Percentiles rank a stretch among this genome's conserved stretches.
These are phyloP conservation scores for Carlito syrichta DNA, from an alignment of 2,113 vertebrate species.

Conservation along the genomic window DNA sequence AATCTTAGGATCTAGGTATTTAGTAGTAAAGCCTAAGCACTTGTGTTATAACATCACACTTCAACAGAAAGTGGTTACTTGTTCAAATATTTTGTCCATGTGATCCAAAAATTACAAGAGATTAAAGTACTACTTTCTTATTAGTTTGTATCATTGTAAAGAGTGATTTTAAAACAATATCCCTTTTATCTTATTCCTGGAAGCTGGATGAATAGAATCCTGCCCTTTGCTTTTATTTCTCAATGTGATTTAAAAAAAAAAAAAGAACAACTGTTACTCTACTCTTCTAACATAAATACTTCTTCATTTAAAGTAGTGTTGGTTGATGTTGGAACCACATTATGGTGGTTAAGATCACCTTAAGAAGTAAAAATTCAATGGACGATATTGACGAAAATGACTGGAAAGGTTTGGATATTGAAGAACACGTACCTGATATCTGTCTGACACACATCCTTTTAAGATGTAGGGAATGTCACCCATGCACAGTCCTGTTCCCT, in stretches of 20 bases:
- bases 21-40: not conserved
- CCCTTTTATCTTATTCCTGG: not conserved
- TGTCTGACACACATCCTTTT: conserved; percentile 44
- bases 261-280: not conserved
- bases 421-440: conserved; percentile 47
- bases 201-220: not conserved
- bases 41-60: not conserved
- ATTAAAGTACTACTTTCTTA: not conserved
- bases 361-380: not conserved
- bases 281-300: not conserved
- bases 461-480: conserved; percentile 45
- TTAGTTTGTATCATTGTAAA: conserved; percentile 62
- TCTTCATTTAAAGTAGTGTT: not conserved
- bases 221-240: not conserved
- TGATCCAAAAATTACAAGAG: not conserved
- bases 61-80: not conserved
- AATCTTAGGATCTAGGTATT: not conserved
- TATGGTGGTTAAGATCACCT: not conserved
- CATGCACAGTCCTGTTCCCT: conserved; percentile 7
- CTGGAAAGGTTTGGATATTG: not conserved
- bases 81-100: not conserved
- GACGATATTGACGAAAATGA: not conserved
- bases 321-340: not conserved
- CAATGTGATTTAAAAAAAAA: not conserved
- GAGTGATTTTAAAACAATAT: not conserved